A percentile compares a stretch with the other conserved stretches of the same genome.
Conservation (phyloP, 1,140 invertebrate species). For the Venturia canescens region DNA sequence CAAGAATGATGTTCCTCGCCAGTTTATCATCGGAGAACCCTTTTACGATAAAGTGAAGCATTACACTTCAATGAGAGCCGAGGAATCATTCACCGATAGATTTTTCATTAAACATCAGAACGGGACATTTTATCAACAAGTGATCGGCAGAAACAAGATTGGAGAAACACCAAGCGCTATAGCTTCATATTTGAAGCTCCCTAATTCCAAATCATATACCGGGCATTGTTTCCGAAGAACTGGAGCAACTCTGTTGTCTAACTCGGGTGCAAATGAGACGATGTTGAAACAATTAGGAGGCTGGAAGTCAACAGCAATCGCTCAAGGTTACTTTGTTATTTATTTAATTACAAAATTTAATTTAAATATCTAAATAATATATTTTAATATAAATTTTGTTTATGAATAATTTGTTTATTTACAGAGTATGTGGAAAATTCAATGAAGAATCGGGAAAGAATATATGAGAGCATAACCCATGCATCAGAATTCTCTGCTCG, state of each 20-base stretch:
- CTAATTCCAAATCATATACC: constrained; percentile 35
- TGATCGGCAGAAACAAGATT: constrained; percentile 37
- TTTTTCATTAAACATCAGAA: constrained; percentile 44
- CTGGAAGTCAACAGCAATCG: constrained; percentile 25
- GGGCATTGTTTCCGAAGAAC: constrained; percentile 50
- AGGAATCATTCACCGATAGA: constrained; percentile 13
- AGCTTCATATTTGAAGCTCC: constrained; percentile 36
- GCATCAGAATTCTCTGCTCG: not conserved
- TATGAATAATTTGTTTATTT: not conserved
- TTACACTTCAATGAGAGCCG: constrained; percentile 34
- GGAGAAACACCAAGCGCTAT: constrained; percentile 31
- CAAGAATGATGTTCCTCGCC: no score
- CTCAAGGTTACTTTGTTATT: constrained; percentile 27
- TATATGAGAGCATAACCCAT: constrained; percentile 35
- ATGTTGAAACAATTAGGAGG: no score
- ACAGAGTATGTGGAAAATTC: constrained; percentile 34
- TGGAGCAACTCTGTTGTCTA: constrained; percentile 35
- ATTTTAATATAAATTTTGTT: not conserved
- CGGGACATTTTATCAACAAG: constrained; percentile 33
- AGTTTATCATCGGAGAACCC: constrained; percentile 40
- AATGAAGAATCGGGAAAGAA: constrained; percentile 11
- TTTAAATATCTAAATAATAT: not conserved
- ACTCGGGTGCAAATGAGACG: constrained; percentile 46
- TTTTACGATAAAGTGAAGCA: constrained; percentile 42
- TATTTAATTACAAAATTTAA: not conserved